Conservation (phyloP, 2,888 invertebrate species). For the Leucania comma region DNA sequence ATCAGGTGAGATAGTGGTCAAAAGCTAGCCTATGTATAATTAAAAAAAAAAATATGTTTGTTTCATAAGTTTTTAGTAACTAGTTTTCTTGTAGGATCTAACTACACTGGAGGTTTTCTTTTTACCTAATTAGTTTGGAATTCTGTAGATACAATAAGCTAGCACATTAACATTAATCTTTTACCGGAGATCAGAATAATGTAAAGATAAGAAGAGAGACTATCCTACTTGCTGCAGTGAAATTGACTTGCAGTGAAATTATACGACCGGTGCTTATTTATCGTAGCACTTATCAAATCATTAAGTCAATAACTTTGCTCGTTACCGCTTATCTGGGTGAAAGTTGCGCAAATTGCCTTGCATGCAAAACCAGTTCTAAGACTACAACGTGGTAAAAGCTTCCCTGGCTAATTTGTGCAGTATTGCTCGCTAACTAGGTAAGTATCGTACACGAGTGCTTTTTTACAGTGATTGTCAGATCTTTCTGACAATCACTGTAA, state of each 20-base stretch:
- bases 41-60: no score
- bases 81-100: not conserved
- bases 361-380: conserved; percentile 43
- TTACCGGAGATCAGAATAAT: conserved; percentile 14
- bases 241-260: conserved; percentile 47
- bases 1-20: no score
- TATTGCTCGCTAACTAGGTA: not conserved
- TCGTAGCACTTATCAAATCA: conserved; percentile 44
- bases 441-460: not conserved
- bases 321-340: conserved; percentile 47
- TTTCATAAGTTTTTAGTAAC: not conserved
- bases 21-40: no score
- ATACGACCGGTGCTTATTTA: conserved; percentile 42
- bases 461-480: not conserved
- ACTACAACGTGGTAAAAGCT: conserved; percentile 13
- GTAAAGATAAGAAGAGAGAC: conserved; percentile 24
- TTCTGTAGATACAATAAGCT: not conserved
- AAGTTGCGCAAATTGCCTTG: conserved; percentile 46
- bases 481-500: no score
- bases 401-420: not conserved
- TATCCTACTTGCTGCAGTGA: conserved; percentile 25
- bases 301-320: conserved; percentile 41
- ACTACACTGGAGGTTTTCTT: not conserved
- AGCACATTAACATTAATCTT: conserved; percentile 13
- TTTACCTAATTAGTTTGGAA: not conserved